A percentile compares a stretch with the other conserved stretches of the same genome.
These are phyloP conservation scores for Temnothorax unifasciatus DNA, from an alignment of 2,888 invertebrate species.

Conservation along the genomic window DNA sequence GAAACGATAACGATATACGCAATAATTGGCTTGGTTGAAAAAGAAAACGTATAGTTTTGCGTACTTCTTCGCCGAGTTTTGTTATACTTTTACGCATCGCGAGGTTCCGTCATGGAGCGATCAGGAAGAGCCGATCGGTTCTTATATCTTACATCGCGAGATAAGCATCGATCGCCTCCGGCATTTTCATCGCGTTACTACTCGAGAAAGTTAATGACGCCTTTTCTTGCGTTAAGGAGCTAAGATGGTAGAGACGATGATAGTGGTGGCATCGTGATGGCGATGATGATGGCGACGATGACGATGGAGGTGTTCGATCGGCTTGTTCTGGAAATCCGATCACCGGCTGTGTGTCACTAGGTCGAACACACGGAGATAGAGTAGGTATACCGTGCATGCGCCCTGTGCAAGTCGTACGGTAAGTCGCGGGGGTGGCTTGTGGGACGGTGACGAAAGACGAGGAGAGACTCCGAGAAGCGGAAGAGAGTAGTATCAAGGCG, in stretches of 20 bases:
- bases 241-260: neutral
- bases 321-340: constrained; percentile 54
- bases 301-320: constrained; percentile 48
- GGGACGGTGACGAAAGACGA: constrained; percentile 44
- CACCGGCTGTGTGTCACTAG: constrained; percentile 61
- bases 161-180: constrained; percentile 12
- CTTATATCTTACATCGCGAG: neutral
- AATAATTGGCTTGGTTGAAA: neutral
- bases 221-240: constrained; percentile 6
- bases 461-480: constrained; percentile 29
- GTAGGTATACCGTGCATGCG: constrained; percentile 60
- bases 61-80: neutral
- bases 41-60: neutral
- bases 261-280: too few species aligned
- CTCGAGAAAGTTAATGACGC: constrained; percentile 49
- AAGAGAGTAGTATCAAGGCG: constrained; percentile 43
- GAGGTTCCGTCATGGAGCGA: neutral
- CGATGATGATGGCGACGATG: neutral
- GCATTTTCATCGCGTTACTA: neutral
- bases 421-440: constrained; percentile 24
- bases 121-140: constrained; percentile 7
- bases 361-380: constrained; percentile 49
- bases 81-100: neutral
- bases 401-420: constrained; percentile 49
- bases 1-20: too few species aligned